Base-by-base conservation (phyloP, 2,113 vertebrate genomes). In the Festucalex cinctus region DNA sequence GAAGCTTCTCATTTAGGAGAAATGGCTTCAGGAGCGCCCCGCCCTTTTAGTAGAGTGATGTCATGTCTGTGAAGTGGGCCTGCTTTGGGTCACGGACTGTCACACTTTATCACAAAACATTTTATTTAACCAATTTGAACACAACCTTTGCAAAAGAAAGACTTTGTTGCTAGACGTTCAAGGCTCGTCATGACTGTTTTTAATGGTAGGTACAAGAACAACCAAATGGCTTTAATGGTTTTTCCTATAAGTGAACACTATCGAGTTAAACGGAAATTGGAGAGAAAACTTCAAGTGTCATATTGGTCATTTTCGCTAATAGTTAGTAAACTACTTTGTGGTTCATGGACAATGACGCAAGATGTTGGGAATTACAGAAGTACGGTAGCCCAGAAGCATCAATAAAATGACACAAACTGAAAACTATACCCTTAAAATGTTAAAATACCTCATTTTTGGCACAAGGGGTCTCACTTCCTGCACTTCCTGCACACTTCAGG, bases 81-180 rank as follows among this genome's bases (percentile, higher is more conserved):
- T 84, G 83, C 69, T 53, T 37, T 48, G 35, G 69, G 81, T 88
- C 89, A 92, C 88, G 85, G 89, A 87, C 43, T 44, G 13, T n/a
- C n/a, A n/a, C n/a, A n/a, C n/a, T n/a, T n/a, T n/a, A n/a, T n/a
- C n/a, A n/a, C n/a, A n/a, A n/a, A 32, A 19, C 3, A 8, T 60
- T 74, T 70, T 0, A 57, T 4, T 46, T 46, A 6, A 46, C 43
- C 43, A 19, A 58, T 64, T 68, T 17, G 26, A 63, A 69, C 1
- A 19, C 36, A 74, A 75, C 76, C 37, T 68, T 49, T 70, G 68
- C 41, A 13, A 39, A 39, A 6, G 69, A 71, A 53, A 28, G 73
- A 28, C 1, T 5, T 17, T 54, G 26, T 2, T 32, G 28, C 28
- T 32, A 32, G 28, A 32, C 28, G 28, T 32, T 32, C 2, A 2